Base-by-base conservation (phyloP, 2,888 invertebrate genomes). In the Azorinus chamasolen region DNA sequence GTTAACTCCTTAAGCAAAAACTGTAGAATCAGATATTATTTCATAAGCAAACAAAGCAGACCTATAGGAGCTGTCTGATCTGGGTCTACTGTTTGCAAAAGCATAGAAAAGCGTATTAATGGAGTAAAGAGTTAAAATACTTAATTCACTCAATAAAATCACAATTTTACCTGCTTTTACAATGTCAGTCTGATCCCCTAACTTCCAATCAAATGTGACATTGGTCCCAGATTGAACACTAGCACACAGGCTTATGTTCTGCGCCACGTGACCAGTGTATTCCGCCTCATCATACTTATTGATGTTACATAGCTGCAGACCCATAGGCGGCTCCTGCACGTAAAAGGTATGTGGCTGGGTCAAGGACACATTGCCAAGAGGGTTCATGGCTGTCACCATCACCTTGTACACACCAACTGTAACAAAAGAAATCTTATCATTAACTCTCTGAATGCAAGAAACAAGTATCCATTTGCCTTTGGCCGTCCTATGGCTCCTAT, bases 121-220 rank as follows among this genome's bases (percentile, higher is more conserved):
- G n/a, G n/a, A n/a, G n/a, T n/a, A n/a, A n/a, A n/a, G n/a, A n/a
- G n/a, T n/a, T n/a, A n/a, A n/a, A n/a, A n/a, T n/a, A n/a, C n/a
- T n/a, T n/a, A n/a, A n/a, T n/a, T n/a, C n/a, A n/a, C n/a, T n/a
- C n/a, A n/a, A n/a, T n/a, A n/a, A n/a, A n/a, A n/a, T n/a, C n/a
- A n/a, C 22, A 51, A 45, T 32, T 32, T 39, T 57, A 78, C 78
- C 78, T 65, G 72, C 64, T 45, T 79, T 70, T 1, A 82, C 73
- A 2, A 79, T 48, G 37, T 87, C 88, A 14, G 85, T 84, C 54
- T 89, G 85, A 71, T 92, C 91, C 4, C 89, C 91, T 61, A 92
- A 76, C 51, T 87, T 86, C 92, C 92, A 92, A 66, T 87, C 87
- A 73, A 85, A 91, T 8, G 89, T 88, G 6, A 92, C 89, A 77